Evolutionary conservation across 2,113 vertebrate species (phyloP).

Genomic region (Thunnus thynnus): DNA sequence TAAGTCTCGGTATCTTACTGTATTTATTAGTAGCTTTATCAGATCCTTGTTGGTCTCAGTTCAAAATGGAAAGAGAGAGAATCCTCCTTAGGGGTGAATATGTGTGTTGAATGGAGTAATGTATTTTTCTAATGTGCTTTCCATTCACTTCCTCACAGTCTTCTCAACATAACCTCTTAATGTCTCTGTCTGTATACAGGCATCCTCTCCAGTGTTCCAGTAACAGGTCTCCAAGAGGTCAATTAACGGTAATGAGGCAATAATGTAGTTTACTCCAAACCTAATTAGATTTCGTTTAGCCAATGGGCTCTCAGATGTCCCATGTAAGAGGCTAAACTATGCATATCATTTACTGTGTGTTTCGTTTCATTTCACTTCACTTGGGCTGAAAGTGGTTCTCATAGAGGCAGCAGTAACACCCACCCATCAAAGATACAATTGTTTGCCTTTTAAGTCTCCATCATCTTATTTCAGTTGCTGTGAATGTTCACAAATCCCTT

Average conservation of each 20-base stretch:
- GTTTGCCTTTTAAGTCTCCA: conserved; percentile 49
- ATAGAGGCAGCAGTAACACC: conserved; percentile 29
- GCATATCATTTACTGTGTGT: conserved; percentile 72
- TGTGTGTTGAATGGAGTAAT: conserved; percentile 54
- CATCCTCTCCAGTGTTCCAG: conserved; percentile 82
- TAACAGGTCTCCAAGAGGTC: conserved; percentile 86
- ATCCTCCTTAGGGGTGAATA: conserved; percentile 40
- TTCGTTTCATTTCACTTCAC: conserved; percentile 70
- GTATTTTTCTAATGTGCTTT: conserved; percentile 55
- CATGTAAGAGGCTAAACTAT: conserved; percentile 74
- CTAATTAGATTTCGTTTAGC: conserved; percentile 81
- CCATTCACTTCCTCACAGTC: conserved; percentile 65
- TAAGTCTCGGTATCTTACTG: conserved; percentile 44
- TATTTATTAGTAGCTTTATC: conserved; percentile 59
- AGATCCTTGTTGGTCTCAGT: conserved; percentile 45
- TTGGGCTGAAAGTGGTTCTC: conserved; percentile 48
- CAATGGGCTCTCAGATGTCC: conserved; percentile 79
- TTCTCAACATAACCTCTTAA: conserved; percentile 72
- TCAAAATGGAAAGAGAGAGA: conserved; percentile 39
- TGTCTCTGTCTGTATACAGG: conserved; percentile 78
- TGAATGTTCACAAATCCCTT: conserved; percentile 48
- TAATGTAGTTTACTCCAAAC: conserved; percentile 82
- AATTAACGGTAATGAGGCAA: conserved; percentile 85
- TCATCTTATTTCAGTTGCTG: conserved; percentile 32
- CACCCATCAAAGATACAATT: conserved; percentile 41